These are phyloP conservation scores for Idaea dimidiata DNA, from an alignment of 2,888 invertebrate species.

Conservation along the genomic window DNA sequence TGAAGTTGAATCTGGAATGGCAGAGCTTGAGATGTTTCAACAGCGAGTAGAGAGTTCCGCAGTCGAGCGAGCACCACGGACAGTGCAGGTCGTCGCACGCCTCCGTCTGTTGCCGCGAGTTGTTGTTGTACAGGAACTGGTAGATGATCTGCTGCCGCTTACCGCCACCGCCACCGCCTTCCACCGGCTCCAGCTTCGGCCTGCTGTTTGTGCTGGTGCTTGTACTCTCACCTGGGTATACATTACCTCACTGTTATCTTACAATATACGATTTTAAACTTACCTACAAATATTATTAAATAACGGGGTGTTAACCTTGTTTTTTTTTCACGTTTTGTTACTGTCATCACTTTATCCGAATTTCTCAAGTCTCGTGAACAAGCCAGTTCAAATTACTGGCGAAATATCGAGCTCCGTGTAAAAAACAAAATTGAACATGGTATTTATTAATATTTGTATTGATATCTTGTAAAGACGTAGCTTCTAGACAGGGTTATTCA, in stretches of 20 bases:
- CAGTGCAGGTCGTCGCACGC: conserved; percentile 96
- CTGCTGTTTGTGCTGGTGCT: conserved; percentile 44
- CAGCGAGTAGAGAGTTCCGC: conserved; percentile 91
- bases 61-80: conserved; percentile 97
- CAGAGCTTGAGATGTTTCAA: conserved; percentile 96
- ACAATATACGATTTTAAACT: too few species aligned
- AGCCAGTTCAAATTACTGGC: too few species aligned
- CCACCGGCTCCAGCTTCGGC: conserved; percentile 38
- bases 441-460: too few species aligned
- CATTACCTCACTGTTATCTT: not conserved
- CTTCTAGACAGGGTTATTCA: too few species aligned
- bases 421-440: too few species aligned
- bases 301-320: too few species aligned
- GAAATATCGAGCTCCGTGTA: too few species aligned
- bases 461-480: too few species aligned
- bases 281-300: too few species aligned
- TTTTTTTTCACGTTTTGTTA: too few species aligned
- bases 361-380: too few species aligned
- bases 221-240: conserved; percentile 56
- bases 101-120: conserved; percentile 96
- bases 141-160: conserved; percentile 91
- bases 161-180: conserved; percentile 36
- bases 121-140: conserved; percentile 97
- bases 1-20: conserved; percentile 96
- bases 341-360: too few species aligned